These are phyloP conservation scores for Bufo gargarizans DNA, from an alignment of 2,113 vertebrate species.

Conservation along the genomic window DNA sequence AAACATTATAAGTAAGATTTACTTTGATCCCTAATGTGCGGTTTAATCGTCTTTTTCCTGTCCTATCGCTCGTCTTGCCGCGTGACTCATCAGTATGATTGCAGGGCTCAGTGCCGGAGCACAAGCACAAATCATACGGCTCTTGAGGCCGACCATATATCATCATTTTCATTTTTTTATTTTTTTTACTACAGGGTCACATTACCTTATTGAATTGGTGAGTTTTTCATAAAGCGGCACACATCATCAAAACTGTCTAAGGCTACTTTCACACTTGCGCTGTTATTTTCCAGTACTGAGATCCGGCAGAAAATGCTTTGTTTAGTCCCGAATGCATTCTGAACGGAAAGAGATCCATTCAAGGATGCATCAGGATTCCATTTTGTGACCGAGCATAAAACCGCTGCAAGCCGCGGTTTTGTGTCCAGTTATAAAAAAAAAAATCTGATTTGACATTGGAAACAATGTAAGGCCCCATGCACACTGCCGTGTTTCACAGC, in stretches of 20 bases:
- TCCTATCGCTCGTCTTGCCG: not conserved
- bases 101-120: not conserved
- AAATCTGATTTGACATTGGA: too few relatives aligned
- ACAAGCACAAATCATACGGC: not conserved
- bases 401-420: too few relatives aligned
- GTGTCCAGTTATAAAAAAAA: too few relatives aligned
- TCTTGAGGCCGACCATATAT: not conserved
- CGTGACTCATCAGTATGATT: not conserved
- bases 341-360: too few relatives aligned
- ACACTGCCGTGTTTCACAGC: too few relatives aligned
- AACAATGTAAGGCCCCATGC: too few relatives aligned
- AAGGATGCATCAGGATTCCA: too few relatives aligned
- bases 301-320: too few relatives aligned
- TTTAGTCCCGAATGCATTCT: too few relatives aligned
- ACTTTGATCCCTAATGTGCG: slow-evolving; percentile 26
- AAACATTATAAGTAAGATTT: slow-evolving; percentile 24
- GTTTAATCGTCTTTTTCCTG: slow-evolving; percentile 7
- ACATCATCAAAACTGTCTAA: not conserved
- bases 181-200: not conserved
- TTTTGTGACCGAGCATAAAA: too few relatives aligned
- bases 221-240: not conserved
- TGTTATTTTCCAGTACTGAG: too few relatives aligned
- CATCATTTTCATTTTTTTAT: not conserved
- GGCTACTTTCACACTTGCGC: too few relatives aligned
- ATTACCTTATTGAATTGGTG: not conserved